phyloP scores from a whole-genome alignment of 2,113 vertebrate genomes.

The Bambusicola thoracicus region DNA sequence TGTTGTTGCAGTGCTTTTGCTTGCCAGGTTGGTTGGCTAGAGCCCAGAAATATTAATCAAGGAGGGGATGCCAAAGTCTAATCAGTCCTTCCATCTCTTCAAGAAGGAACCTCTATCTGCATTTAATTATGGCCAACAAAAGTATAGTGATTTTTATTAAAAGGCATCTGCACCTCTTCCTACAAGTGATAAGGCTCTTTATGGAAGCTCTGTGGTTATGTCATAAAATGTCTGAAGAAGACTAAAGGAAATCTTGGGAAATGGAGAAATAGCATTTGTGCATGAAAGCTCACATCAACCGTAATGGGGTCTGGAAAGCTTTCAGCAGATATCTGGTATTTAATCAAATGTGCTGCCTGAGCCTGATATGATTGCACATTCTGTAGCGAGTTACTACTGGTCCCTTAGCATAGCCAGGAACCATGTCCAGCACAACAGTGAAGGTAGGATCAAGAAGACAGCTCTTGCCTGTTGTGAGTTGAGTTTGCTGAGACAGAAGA shows the following conservation, averaged over 20 bases:
- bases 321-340: neutral
- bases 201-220: neutral
- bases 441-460: neutral
- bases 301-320: neutral
- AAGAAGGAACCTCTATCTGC: neutral
- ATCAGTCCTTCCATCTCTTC: neutral
- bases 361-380: neutral
- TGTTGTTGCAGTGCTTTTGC: slow-evolving; percentile 18
- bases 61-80: slow-evolving; percentile 6
- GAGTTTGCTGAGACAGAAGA: neutral
- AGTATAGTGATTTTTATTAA: slow-evolving; percentile 4
- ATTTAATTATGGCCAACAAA: neutral
- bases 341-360: neutral
- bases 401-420: neutral
- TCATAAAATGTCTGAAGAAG: neutral
- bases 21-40: slow-evolving; percentile 36
- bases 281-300: neutral
- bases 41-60: neutral
- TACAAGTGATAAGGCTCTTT: neutral
- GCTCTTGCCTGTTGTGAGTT: neutral
- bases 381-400: neutral
- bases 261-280: neutral
- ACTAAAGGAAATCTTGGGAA: neutral
- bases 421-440: neutral
- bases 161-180: neutral